A percentile compares a stretch with the other conserved stretches of the same genome.
Evolutionary conservation across 1,140 invertebrate genomes (phyloP).

Genomic region (Helicoverpa armigera): DNA sequence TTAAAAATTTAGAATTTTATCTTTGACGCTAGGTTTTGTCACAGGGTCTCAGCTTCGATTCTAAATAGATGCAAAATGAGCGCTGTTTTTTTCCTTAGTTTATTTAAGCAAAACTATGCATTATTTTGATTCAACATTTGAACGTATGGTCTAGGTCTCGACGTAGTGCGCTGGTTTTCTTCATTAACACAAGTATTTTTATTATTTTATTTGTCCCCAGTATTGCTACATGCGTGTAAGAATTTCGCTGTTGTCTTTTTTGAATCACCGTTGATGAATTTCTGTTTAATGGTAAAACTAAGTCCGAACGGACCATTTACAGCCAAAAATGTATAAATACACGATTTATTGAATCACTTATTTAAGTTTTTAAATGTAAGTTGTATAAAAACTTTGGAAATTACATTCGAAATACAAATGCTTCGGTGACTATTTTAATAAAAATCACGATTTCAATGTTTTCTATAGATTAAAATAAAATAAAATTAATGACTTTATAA

Average conservation of each 20-base stretch:
- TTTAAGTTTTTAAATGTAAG: slow-evolving; percentile 45
- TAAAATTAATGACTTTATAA: slow-evolving; percentile 38
- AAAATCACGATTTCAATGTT: slow-evolving; percentile 42
- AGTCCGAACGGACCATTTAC: slow-evolving; percentile 53
- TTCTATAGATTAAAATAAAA: slow-evolving; percentile 35
- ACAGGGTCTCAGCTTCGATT: slow-evolving; percentile 80
- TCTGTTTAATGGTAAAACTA: slow-evolving; percentile 24
- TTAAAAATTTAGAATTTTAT: slow-evolving; percentile 82
- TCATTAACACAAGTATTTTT: background rate
- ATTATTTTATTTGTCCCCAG: slow-evolving; percentile 24
- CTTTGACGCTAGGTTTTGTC: slow-evolving; percentile 81
- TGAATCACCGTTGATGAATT: slow-evolving; percentile 38
- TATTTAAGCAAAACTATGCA: background rate
- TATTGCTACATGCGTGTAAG: slow-evolving; percentile 57
- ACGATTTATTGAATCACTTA: slow-evolving; percentile 23
- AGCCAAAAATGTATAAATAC: slow-evolving; percentile 54
- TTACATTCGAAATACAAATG: slow-evolving; percentile 33
- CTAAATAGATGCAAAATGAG: slow-evolving; percentile 42
- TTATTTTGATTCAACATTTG: slow-evolving; percentile 5
- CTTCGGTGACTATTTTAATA: slow-evolving; percentile 50
- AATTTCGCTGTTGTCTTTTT: slow-evolving; percentile 76
- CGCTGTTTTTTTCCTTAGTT: slow-evolving; percentile 25
- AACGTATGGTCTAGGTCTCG: slow-evolving; percentile 19
- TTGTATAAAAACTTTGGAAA: slow-evolving; percentile 36
- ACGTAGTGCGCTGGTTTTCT: slow-evolving; percentile 38